Evolutionary conservation across 2,797 vertebrate genomes (phyloP).

Genomic region (Cheirogaleus major): DNA sequence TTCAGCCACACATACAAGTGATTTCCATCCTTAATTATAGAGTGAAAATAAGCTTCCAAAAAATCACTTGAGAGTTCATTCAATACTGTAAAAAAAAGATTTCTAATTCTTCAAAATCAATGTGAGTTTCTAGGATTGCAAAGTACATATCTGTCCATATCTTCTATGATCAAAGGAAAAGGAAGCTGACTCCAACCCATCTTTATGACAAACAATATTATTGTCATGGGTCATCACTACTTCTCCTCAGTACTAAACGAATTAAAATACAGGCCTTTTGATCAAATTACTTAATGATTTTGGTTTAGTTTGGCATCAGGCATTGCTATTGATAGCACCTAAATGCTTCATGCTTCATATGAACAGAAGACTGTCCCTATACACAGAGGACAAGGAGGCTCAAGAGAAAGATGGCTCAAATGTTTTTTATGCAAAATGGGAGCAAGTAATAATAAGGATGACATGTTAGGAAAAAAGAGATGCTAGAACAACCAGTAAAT

Average conservation of each 20-base stretch:
- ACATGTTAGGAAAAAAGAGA: background rate
- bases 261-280: background rate
- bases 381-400: accelerated
- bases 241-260: background rate
- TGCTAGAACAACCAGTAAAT: background rate
- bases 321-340: background rate
- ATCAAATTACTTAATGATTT: background rate
- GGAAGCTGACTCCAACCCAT: background rate
- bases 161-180: background rate
- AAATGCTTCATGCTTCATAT: background rate
- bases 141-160: background rate
- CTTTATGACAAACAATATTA: background rate
- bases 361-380: accelerated
- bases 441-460: background rate
- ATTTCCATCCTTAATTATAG: background rate
- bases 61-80: background rate
- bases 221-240: background rate
- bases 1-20: background rate
- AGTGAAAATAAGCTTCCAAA: background rate
- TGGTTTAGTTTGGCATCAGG: background rate
- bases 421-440: background rate
- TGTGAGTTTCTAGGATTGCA: background rate
- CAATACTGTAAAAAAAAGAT: background rate
- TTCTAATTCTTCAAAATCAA: background rate
- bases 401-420: background rate